phyloP scores from a whole-genome alignment of 2,888 invertebrate genomes.

The Drosophila fungiperda region DNA sequence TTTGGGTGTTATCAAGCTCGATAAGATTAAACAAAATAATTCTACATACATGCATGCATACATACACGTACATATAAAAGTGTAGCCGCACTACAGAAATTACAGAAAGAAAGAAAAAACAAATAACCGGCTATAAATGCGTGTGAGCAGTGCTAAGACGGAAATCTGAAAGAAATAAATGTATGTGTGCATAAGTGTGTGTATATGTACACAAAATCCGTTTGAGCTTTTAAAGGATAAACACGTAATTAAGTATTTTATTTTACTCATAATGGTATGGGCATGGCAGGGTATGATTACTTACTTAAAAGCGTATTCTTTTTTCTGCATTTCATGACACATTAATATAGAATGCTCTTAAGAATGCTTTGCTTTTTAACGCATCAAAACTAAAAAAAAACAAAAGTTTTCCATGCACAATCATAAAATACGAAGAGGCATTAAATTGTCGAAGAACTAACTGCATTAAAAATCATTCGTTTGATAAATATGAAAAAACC shows the following conservation, averaged over 20 bases:
- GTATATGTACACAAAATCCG: conserved; percentile 6
- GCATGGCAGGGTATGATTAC: conserved; percentile 22
- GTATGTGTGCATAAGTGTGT: neutral
- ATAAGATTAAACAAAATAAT: conserved; percentile 46
- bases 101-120: conserved; percentile 23
- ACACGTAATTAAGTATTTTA: neutral
- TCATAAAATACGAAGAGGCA: neutral
- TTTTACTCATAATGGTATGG: neutral
- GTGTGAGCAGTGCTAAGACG: conserved; percentile 11
- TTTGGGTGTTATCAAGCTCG: conserved; percentile 35
- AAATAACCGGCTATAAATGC: conserved; percentile 33
- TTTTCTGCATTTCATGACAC: neutral
- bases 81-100: conserved; percentile 22
- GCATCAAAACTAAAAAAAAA: neutral
- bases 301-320: neutral
- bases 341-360: neutral
- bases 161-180: neutral
- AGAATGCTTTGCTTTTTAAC: neutral
- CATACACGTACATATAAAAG: conserved; percentile 1
- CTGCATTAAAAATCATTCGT: neutral
- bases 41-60: conserved; percentile 11
- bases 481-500: neutral
- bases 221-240: conserved; percentile 25
- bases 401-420: neutral
- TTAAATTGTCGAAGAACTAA: neutral